Evolutionary conservation across 2,113 vertebrate species (phyloP), one percentile per base, ranked within the genome.

Genomic region (Vireo altiloquus): DNA sequence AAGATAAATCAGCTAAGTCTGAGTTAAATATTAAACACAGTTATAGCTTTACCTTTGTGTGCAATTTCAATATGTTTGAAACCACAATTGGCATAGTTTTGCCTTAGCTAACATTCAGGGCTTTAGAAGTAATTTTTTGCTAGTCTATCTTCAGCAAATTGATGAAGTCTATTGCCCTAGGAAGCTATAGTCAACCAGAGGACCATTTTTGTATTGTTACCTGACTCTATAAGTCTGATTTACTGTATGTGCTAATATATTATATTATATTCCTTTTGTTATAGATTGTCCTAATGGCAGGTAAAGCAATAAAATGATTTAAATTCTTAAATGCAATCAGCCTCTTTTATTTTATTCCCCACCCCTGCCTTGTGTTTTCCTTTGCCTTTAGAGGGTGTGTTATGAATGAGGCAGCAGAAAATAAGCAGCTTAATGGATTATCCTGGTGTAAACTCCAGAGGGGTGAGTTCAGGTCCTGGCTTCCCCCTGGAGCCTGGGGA

Each of bases 301-400:
- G 99, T 99, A 98, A 99, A 99, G 98, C 99, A 99, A 99, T 99
- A 99, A 99, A 98, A 99, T 97, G 98, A 98, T 98, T 97, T 98
- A 97, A 98, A 98, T 98, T 98, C 97, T 98, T 98, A 97, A 97
- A 96, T 68, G 96, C 90, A 96, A 97, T 97, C 94, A 33, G 97
- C 94, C 96, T 96, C 81, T 71, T 64, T 53, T 70, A 96, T 94
- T 33, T 59, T 22, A 52, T 79, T 85, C 15, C 16, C 28, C 17
- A 40, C 33, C 60, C n/a, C 12, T 74, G 0, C 18, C 0, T 19
- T 10, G 15, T 64, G 24, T 60, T 83, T 78, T 35, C 64, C 53
- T 50, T 77, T 64, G 40, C 15, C 82, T 31, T 50, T 13, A 8
- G 79, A 50, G 59, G 72, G 14, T 63, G 9, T 7, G 4, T 37